Conservation (phyloP, 2,888 invertebrate species). For the Frankliniella fusca region DNA sequence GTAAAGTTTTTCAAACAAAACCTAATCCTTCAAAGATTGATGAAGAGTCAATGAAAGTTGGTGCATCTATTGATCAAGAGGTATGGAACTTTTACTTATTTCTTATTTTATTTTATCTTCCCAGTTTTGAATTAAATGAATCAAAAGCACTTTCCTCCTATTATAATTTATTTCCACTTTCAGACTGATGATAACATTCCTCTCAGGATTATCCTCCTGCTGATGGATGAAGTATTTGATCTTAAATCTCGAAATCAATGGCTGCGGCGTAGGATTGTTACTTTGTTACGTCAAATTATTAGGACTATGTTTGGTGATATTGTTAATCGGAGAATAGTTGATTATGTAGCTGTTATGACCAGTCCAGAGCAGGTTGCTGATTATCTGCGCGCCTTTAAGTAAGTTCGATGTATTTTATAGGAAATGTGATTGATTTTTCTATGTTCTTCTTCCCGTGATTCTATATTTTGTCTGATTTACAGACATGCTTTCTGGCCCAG, state of each 20-base stretch:
- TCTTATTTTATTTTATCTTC: slow-evolving; percentile 4
- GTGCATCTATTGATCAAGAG: slow-evolving; percentile 55
- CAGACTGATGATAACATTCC: slow-evolving; percentile 73
- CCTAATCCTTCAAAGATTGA: slow-evolving; percentile 27
- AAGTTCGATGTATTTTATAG: slow-evolving; percentile 45
- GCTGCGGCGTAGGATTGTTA: slow-evolving; percentile 71
- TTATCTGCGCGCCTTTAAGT: slow-evolving; percentile 81
- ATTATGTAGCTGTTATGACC: slow-evolving; percentile 79
- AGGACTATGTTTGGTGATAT: slow-evolving; percentile 77
- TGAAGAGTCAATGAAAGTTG: slow-evolving; percentile 52
- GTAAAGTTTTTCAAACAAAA: slow-evolving; percentile 64
- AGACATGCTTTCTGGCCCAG: slow-evolving; percentile 61
- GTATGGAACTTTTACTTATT: slow-evolving; percentile 44
- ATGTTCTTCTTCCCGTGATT: neutral
- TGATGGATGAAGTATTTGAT: slow-evolving; percentile 84
- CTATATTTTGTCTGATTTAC: slow-evolving; percentile 38
- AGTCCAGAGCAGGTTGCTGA: slow-evolving; percentile 84
- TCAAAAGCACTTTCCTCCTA: neutral
- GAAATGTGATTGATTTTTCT: neutral
- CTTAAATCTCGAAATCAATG: slow-evolving; percentile 75
- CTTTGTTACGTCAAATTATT: slow-evolving; percentile 69
- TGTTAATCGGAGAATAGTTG: slow-evolving; percentile 80
- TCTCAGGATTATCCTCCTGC: slow-evolving; percentile 68
- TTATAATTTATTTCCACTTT: slow-evolving; percentile 39
- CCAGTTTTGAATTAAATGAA: slow-evolving; percentile 34